phyloP scores from a whole-genome alignment of 2,797 vertebrate genomes.

The Sebastes ruberrimus region DNA sequence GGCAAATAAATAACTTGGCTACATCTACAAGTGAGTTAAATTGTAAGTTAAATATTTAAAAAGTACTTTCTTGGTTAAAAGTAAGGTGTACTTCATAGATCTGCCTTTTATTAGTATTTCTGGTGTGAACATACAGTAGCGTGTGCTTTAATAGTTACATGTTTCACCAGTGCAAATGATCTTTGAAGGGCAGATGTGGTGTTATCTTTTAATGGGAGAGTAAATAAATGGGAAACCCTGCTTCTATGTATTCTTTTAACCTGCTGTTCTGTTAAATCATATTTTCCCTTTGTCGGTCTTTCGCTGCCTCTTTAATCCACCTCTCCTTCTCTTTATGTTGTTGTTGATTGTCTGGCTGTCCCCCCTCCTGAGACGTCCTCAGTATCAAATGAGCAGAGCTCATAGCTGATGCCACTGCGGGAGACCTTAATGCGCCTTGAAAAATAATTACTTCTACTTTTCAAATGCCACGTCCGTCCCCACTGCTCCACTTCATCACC shows the following conservation, averaged over 20 bases:
- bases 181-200: not conserved
- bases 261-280: not conserved
- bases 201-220: not conserved
- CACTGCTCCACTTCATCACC: slow-evolving; percentile 49
- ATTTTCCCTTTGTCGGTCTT: not conserved
- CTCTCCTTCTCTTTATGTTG: slow-evolving; percentile 27
- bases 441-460: slow-evolving; percentile 76
- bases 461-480: slow-evolving; percentile 60
- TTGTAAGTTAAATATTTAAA: not conserved
- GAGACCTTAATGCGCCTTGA: slow-evolving; percentile 60
- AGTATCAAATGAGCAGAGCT: slow-evolving; percentile 57
- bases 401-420: slow-evolving; percentile 49
- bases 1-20: not conserved
- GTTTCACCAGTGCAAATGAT: not conserved
- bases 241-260: not conserved
- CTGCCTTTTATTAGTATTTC: not conserved
- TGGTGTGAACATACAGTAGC: not conserved
- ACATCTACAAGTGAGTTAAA: not conserved
- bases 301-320: not conserved
- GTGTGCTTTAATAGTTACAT: not conserved
- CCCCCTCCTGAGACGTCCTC: slow-evolving; percentile 36
- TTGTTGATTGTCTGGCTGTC: slow-evolving; percentile 47
- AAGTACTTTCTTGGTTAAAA: not conserved
- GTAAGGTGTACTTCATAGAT: not conserved
- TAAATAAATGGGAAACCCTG: not conserved